Conservation (phyloP, 2,888 invertebrate genomes). For the Parochlus steinenii region DNA sequence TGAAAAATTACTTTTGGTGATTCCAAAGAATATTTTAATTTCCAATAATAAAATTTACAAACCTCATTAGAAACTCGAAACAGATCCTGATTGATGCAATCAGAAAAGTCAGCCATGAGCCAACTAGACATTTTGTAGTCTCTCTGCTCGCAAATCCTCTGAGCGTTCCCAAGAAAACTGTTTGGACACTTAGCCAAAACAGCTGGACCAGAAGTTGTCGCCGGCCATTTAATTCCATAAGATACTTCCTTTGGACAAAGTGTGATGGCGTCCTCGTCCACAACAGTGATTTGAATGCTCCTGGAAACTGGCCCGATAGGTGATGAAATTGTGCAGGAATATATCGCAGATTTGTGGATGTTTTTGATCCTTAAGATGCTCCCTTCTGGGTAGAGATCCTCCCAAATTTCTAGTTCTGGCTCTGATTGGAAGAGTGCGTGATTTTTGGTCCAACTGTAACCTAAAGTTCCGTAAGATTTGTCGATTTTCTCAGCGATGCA, state of each 20-base stretch:
- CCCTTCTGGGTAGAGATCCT: conserved; percentile 69
- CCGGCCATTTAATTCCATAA: conserved; percentile 43
- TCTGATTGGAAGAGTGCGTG: conserved; percentile 53
- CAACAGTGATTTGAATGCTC: conserved; percentile 46
- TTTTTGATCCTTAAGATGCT: conserved; percentile 64
- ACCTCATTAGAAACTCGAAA: conserved; percentile 46
- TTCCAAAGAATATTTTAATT: not conserved
- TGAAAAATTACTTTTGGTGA: not conserved
- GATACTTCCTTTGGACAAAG: conserved; percentile 39
- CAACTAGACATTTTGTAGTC: conserved; percentile 51
- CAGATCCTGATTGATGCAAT: conserved; percentile 48
- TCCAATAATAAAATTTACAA: conserved; percentile 18
- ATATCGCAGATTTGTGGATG: conserved; percentile 60
- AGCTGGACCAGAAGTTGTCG: conserved; percentile 56
- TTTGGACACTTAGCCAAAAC: conserved; percentile 45
- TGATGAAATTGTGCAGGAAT: conserved; percentile 53
- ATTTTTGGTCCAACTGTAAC: conserved; percentile 74
- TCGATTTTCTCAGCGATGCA: conserved; percentile 41
- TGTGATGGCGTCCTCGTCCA: conserved; percentile 39
- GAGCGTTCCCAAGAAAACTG: conserved; percentile 35
- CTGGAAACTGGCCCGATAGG: conserved; percentile 36
- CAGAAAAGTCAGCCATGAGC: conserved; percentile 59
- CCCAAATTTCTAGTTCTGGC: conserved; percentile 65
- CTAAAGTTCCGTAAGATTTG: conserved; percentile 43
- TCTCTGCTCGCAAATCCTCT: conserved; percentile 39